These are phyloP conservation scores for Oncorhynchus mykiss DNA, from an alignment of 2,113 vertebrate genomes.

Conservation along the genomic window DNA sequence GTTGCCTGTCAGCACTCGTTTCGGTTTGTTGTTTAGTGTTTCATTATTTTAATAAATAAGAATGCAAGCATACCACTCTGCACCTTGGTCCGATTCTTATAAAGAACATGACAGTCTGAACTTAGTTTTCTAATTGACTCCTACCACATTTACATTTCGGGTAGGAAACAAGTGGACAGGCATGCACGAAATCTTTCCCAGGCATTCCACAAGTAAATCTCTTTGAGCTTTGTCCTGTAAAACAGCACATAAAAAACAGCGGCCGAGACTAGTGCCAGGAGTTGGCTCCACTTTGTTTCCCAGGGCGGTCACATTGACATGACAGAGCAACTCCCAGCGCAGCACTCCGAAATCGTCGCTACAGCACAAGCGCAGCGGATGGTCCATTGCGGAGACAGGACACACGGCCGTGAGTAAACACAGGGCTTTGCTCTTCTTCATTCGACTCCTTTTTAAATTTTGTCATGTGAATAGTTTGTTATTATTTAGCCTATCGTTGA, in stretches of 20 bases:
- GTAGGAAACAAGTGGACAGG: no score
- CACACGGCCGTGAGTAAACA: not conserved
- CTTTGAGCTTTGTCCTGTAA: slow-evolving; percentile 11
- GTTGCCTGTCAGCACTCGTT: no score
- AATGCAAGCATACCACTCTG: no score
- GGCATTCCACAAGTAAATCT: slow-evolving; percentile 1
- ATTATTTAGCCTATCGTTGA: not conserved
- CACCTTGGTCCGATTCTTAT: no score
- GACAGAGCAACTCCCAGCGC: not conserved
- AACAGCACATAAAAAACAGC: not conserved
- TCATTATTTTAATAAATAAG: no score
- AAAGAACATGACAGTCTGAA: no score
- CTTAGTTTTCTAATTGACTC: no score
- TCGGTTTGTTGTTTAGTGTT: no score
- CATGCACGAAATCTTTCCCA: not conserved
- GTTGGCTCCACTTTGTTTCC: not conserved
- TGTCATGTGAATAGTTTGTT: not conserved
- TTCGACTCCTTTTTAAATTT: not conserved
- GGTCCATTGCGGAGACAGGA: not conserved
- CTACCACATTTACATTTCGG: no score
- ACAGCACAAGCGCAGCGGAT: not conserved
- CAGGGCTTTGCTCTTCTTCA: not conserved
- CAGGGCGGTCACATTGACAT: not conserved
- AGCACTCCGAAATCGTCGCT: not conserved
- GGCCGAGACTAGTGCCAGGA: not conserved